Base-by-base conservation (phyloP, 1,140 invertebrate genomes). In the Penaeus vannamei region DNA sequence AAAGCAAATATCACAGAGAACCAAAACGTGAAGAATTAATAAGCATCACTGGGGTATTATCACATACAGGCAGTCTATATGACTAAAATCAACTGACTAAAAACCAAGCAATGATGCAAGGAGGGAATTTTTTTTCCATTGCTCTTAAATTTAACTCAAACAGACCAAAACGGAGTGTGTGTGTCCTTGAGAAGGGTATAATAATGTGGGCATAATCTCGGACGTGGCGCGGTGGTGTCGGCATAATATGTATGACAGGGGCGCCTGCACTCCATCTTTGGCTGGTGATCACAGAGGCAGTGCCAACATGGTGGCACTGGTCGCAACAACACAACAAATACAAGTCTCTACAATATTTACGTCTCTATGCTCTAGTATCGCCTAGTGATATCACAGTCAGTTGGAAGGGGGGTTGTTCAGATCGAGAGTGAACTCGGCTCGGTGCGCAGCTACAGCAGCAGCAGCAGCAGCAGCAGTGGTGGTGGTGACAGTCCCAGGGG, bases 391-490 rank as follows among this genome's bases (percentile, higher is more conserved):
- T 90, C 90, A 90, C 90, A 90, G 90, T 90, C 86, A 90, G 90
- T 91, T 89, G 90, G 87, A 89, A 91, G 90, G 90, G 87, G 86
- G 90, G 86, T 91, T 89, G 86, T 91, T 89, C 90, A 89, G 90
- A 91, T 89, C 87, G 90, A 86, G 86, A 86, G 90, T 66, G 62
- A 86, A 85, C 76, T 86, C 87, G 77, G 87, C 82, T 76, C 87
- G 87, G 85, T 86, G 83, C 81, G 90, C 85, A 84, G 61, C 82
- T 84, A 64, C 82, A 26, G 80, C 64, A 53, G 59, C 85, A 77
- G 85, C 62, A 42, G 81, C 81, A 60, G 86, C 66, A 60, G 86
- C 80, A 42, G 86, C 86, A 22, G 81, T 84, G 82, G 87, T 77
- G 76, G 62, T 26, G 66, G 90, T 77, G n/a, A 46, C 61, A 60